These are phyloP conservation scores for Agonum fuliginosum DNA, from an alignment of 2,888 invertebrate species.

Conservation along the genomic window DNA sequence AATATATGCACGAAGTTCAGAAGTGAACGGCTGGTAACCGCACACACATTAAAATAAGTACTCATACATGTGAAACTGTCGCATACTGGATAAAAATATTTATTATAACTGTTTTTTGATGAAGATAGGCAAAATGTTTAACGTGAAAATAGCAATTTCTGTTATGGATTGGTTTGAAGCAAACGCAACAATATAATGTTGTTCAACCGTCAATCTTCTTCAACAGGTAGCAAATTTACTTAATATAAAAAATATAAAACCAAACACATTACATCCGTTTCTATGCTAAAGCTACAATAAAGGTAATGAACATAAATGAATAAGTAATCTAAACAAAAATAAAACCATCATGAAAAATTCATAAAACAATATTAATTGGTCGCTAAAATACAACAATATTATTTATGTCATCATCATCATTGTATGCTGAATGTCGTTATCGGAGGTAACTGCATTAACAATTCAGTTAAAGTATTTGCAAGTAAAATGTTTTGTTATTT, in stretches of 20 bases:
- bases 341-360: background rate
- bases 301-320: background rate
- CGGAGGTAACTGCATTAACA: background rate
- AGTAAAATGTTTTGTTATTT: constrained; percentile 14
- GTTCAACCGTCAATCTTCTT: background rate
- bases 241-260: background rate
- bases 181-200: too few relatives aligned
- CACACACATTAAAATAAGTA: too few relatives aligned
- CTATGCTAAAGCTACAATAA: background rate
- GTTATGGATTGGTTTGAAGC: too few relatives aligned
- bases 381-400: background rate
- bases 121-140: too few relatives aligned
- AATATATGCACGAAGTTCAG: too few relatives aligned
- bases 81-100: too few relatives aligned
- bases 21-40: too few relatives aligned
- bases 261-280: background rate
- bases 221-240: background rate
- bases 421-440: background rate
- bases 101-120: too few relatives aligned
- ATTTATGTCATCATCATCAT: background rate
- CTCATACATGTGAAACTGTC: too few relatives aligned
- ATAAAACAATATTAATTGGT: background rate
- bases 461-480: constrained; percentile 6
- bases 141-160: too few relatives aligned
- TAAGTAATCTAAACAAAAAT: too few relatives aligned